Evolutionary conservation across 2,888 invertebrate species (phyloP), one percentile per base, ranked within the genome.

Genomic region (Pristionchus fissidentatus): DNA sequence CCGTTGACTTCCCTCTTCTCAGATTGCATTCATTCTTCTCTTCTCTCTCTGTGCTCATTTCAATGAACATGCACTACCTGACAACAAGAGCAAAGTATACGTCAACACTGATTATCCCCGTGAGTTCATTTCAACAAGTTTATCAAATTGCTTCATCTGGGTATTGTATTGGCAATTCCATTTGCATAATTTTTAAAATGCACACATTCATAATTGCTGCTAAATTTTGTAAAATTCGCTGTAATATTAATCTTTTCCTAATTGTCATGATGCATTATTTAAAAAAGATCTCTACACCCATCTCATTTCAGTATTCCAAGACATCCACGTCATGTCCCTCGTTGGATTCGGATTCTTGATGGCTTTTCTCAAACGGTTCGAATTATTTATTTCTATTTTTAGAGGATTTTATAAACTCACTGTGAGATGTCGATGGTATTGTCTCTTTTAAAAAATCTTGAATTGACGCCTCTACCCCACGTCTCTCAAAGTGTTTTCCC

Each of bases 251-350:
- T n/a, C n/a, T n/a, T n/a, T n/a, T n/a, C n/a, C n/a, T n/a, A n/a
- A n/a, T n/a, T n/a, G n/a, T n/a, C n/a, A n/a, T n/a, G n/a, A n/a
- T n/a, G n/a, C n/a, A n/a, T n/a, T n/a, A n/a, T n/a, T n/a, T n/a
- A 55, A 26, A 13, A 26, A 35, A 41, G 8, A 29, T 13, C 41
- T 41, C 3, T 26, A 38, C n/a, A 13, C 19, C n/a, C 0, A 43
- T 26, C 73, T 73, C 38, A 7, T 13, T 86, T 79, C 84, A 86
- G 90, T 92, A 77, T 92, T 92, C 87, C 91, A 92, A 86, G 92
- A 92, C 87, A 90, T 92, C 26, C 92, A 92, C 87, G 87, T 91
- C 5, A 92, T 92, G 92, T 88, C 90, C n/a, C 88, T 88, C 75
- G 90, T 91, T 49, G 91, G 91, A 5, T 91, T 91, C 84, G 91